phyloP scores from a whole-genome alignment of 2,888 invertebrate species.

The Lepidonotus clava region DNA sequence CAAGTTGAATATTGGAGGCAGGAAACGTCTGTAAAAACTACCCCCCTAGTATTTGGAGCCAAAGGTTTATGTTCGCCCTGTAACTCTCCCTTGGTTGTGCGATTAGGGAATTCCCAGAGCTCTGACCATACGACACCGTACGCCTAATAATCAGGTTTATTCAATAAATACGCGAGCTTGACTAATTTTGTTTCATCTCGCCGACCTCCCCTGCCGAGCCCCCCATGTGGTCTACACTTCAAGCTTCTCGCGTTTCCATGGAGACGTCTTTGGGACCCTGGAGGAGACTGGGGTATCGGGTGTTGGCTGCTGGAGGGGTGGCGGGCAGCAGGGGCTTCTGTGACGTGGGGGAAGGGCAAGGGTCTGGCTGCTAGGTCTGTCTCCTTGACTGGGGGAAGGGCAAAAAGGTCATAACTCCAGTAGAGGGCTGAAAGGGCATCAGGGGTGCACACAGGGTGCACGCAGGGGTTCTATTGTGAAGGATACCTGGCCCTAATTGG shows the following conservation, averaged over 20 bases:
- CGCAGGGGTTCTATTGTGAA: too few species aligned
- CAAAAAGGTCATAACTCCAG: too few species aligned
- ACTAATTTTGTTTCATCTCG: constrained; percentile 6
- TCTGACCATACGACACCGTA: constrained; percentile 7
- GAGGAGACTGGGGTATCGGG: constrained; percentile 17
- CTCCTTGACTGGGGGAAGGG: too few species aligned
- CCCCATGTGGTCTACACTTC: constrained; percentile 10
- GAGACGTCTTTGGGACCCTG: not conserved
- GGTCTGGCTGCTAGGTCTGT: not conserved
- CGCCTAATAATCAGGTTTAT: constrained; percentile 42
- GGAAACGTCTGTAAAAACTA: too few species aligned
- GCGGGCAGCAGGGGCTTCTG: not conserved
- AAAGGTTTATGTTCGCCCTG: not conserved
- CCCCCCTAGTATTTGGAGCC: too few species aligned
- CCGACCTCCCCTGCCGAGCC: not conserved
- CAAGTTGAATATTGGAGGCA: too few species aligned
- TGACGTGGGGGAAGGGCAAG: not conserved
- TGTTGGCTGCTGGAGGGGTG: not conserved
- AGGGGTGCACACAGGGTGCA: too few species aligned
- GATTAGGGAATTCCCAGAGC: constrained; percentile 24
- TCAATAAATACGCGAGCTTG: constrained; percentile 23
- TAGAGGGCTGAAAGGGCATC: too few species aligned
- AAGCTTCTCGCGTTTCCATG: constrained; percentile 24
- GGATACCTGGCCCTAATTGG: too few species aligned
- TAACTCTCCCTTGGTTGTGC: not conserved